Percentiles rank a stretch among this genome's conserved stretches.
Evolutionary conservation across 1,140 invertebrate genomes (phyloP).

Genomic region (Bombus breviceps): DNA sequence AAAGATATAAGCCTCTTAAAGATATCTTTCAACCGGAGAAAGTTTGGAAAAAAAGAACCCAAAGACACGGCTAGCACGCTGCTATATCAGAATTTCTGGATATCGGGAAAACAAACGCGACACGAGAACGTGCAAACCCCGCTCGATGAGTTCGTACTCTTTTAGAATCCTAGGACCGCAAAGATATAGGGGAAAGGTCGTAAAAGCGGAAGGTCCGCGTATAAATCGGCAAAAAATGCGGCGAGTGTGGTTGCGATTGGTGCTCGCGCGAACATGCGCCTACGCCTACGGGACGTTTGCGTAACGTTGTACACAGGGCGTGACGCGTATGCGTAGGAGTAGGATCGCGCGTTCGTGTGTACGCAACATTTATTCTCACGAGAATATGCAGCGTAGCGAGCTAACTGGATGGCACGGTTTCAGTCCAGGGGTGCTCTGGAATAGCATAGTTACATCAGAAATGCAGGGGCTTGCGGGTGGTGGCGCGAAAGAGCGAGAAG

Average conservation of each 20-base stretch:
- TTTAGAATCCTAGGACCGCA: not conserved
- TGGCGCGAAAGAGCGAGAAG: slow-evolving; percentile 55
- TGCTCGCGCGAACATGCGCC: slow-evolving; percentile 20
- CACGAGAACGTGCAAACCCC: too few relatives aligned
- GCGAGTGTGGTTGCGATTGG: slow-evolving; percentile 13
- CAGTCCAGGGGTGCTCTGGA: slow-evolving; percentile 62
- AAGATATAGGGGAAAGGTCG: not conserved
- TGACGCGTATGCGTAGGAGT: slow-evolving; percentile 33
- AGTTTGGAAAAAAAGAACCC: too few relatives aligned
- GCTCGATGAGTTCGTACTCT: not conserved
- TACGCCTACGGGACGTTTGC: slow-evolving; percentile 37
- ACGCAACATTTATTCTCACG: slow-evolving; percentile 66
- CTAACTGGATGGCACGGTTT: slow-evolving; percentile 69
- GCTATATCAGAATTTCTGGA: too few relatives aligned
- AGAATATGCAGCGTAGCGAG: slow-evolving; percentile 60
- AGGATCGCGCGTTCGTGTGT: slow-evolving; percentile 32
- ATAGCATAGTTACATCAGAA: slow-evolving; percentile 76
- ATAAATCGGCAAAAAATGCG: slow-evolving; percentile 7
- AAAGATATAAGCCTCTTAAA: too few relatives aligned
- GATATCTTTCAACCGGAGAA: too few relatives aligned
- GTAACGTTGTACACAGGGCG: slow-evolving; percentile 11
- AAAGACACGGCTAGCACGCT: too few relatives aligned
- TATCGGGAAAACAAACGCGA: too few relatives aligned
- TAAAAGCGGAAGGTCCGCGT: not conserved
- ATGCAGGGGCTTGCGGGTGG: slow-evolving; percentile 65